These are phyloP conservation scores for Rosalia funebris DNA, from an alignment of 2,888 invertebrate species.

Conservation along the genomic window DNA sequence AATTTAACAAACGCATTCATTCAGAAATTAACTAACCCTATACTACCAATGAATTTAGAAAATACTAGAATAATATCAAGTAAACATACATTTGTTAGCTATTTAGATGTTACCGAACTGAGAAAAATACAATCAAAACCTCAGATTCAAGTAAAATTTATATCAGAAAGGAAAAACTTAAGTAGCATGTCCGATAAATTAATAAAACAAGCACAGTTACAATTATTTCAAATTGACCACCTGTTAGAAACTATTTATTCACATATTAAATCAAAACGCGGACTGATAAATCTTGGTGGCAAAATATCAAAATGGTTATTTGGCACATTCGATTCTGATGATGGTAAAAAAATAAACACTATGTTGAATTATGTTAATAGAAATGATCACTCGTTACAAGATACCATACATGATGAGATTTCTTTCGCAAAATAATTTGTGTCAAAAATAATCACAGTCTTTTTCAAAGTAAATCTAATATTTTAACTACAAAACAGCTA, in stretches of 20 bases:
- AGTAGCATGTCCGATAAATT: constrained; percentile 1
- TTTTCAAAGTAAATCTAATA: constrained; percentile 18
- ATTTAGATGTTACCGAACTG: too few species aligned
- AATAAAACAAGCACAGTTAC: constrained; percentile 6
- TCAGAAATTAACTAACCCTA: too few species aligned
- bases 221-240: constrained; percentile 6
- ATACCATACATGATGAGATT: constrained; percentile 3
- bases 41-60: too few species aligned
- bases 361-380: constrained; percentile 12
- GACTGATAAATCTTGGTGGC: constrained; percentile 11
- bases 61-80: too few species aligned
- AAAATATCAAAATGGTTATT: too few species aligned
- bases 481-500: constrained; percentile 2
- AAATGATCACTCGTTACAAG: constrained; percentile 12
- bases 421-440: constrained; percentile 16
- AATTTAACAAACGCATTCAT: too few species aligned
- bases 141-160: too few species aligned
- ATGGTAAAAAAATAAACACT: constrained; percentile 1
- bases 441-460: constrained; percentile 12
- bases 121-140: too few species aligned
- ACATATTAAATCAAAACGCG: constrained; percentile 3
- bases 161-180: too few species aligned
- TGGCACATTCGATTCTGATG: too few species aligned
- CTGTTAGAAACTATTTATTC: constrained; percentile 11
- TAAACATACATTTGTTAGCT: too few species aligned